Evolutionary conservation across 2,888 invertebrate genomes (phyloP).

Genomic region (Gisinianus flammeolus): DNA sequence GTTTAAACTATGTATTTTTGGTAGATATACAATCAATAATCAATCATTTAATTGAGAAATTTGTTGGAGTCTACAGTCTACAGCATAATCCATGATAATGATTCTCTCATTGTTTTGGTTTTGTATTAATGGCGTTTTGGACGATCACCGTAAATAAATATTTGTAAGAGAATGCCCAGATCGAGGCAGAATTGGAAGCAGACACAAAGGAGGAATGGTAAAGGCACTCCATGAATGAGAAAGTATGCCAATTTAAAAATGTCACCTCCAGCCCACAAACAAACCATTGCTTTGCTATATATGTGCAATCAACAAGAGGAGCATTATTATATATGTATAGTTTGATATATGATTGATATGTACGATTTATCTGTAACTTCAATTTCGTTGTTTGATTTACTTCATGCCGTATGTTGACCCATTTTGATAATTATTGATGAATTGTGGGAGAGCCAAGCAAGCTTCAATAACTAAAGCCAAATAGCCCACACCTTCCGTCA

Average conservation of each 20-base stretch:
- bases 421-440: slow-evolving; percentile 40
- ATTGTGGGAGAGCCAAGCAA: slow-evolving; percentile 40
- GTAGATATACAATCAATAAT: too few relatives aligned
- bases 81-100: too few relatives aligned
- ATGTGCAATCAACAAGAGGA: not conserved
- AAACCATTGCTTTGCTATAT: slow-evolving; percentile 39
- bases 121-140: too few relatives aligned
- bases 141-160: slow-evolving; percentile 36
- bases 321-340: too few relatives aligned
- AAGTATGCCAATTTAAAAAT: slow-evolving; percentile 16
- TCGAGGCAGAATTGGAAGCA: slow-evolving; percentile 26
- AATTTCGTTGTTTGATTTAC: slow-evolving; percentile 27
- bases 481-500: slow-evolving; percentile 44
- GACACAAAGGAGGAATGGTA: slow-evolving; percentile 16
- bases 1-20: too few relatives aligned
- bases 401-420: slow-evolving; percentile 49
- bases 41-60: too few relatives aligned
- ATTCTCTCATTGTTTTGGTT: too few relatives aligned
- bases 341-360: too few relatives aligned
- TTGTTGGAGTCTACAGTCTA: too few relatives aligned
- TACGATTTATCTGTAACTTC: not conserved
- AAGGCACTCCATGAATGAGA: not conserved
- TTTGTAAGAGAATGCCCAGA: slow-evolving; percentile 25
- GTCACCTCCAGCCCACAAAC: slow-evolving; percentile 28
- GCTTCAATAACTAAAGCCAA: slow-evolving; percentile 43